These are phyloP conservation scores for Amphiura filiformis DNA, from an alignment of 35 echinoderm and acorn worm species.

Conservation along the genomic window DNA sequence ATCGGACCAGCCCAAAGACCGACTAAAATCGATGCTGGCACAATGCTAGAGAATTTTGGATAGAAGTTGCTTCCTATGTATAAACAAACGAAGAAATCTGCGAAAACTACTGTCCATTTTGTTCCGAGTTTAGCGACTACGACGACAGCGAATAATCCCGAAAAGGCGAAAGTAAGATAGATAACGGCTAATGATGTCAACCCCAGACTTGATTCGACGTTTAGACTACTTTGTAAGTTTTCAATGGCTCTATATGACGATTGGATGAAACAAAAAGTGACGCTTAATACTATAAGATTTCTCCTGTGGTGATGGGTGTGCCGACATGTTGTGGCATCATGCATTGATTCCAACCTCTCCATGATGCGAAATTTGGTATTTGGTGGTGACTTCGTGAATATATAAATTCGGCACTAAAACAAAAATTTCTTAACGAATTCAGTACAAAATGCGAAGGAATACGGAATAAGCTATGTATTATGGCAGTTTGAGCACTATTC, in stretches of 20 bases:
- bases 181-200: not conserved
- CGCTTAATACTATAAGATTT: not conserved
- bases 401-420: no score
- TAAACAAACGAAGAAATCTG: not conserved
- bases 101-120: not conserved
- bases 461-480: no score
- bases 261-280: slow-evolving; percentile 3
- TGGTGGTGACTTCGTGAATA: no score
- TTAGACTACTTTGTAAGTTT: not conserved
- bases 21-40: not conserved
- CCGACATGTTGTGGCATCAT: not conserved
- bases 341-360: no score
- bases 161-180: not conserved
- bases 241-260: not conserved
- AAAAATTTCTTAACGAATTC: no score
- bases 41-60: not conserved
- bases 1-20: not conserved
- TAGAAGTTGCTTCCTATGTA: not conserved
- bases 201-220: not conserved
- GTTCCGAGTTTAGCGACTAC: not conserved
- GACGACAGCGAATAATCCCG: not conserved
- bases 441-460: no score
- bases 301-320: not conserved
- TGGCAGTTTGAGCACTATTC: no score
- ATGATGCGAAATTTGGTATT: no score